Percentiles rank a stretch among this genome's conserved stretches.
phyloP scores from a whole-genome alignment of 2,888 invertebrate species.

The Lasius fuliginosus region DNA sequence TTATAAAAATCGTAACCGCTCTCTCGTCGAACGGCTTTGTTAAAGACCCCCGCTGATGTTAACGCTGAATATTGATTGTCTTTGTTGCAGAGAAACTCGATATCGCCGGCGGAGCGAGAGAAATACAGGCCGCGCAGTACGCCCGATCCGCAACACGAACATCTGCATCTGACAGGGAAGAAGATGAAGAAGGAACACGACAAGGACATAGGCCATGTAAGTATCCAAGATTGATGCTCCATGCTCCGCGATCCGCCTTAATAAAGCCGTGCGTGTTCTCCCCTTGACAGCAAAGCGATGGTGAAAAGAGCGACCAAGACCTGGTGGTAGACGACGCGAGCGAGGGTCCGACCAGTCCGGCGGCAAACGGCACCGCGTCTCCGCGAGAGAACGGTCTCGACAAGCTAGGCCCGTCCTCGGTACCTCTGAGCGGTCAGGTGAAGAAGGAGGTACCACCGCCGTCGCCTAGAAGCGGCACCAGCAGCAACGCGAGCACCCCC shows the following conservation, averaged over 20 bases:
- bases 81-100: conserved; percentile 92
- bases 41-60: not conserved
- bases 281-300: conserved; percentile 91
- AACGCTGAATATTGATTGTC: conserved; percentile 14
- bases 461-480: conserved; percentile 91
- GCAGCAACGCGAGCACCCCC: conserved; percentile 96
- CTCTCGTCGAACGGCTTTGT: conserved; percentile 16
- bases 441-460: conserved; percentile 90
- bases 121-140: conserved; percentile 94
- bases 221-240: conserved; percentile 81
- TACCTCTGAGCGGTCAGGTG: conserved; percentile 81
- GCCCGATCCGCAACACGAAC: conserved; percentile 90
- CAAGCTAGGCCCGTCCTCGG: conserved; percentile 88
- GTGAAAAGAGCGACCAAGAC: conserved; percentile 96
- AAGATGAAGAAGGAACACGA: conserved; percentile 91
- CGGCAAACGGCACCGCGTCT: conserved; percentile 94
- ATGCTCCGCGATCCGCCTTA: conserved; percentile 44
- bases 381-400: conserved; percentile 95
- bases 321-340: conserved; percentile 98
- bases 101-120: conserved; percentile 92
- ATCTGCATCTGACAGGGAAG: conserved; percentile 89
- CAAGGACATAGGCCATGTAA: conserved; percentile 93
- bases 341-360: conserved; percentile 95
- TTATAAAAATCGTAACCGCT: conserved; percentile 17
- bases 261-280: conserved; percentile 67